phyloP scores from a whole-genome alignment of 2,113 vertebrate genomes.

The Scortum barcoo region DNA sequence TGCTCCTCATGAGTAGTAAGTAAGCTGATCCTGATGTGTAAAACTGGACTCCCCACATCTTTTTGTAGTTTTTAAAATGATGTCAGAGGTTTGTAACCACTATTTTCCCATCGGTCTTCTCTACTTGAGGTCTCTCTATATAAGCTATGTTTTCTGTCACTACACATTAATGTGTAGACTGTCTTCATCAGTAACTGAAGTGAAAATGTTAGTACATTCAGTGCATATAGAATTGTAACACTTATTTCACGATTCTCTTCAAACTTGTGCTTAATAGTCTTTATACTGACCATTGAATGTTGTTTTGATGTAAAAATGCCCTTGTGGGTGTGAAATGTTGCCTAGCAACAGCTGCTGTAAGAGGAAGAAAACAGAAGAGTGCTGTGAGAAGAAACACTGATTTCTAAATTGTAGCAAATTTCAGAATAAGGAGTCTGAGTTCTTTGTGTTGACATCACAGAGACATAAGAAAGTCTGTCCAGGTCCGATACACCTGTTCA shows the following conservation, averaged over 20 bases:
- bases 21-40: no score
- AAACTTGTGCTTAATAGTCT: not conserved
- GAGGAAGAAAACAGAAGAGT: conserved; percentile 42
- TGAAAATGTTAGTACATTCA: not conserved
- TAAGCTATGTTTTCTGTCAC: not conserved
- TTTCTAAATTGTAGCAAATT: conserved; percentile 25
- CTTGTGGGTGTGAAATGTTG: conserved; percentile 60
- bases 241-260: not conserved
- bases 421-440: conserved; percentile 21
- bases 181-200: not conserved
- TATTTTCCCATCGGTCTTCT: not conserved
- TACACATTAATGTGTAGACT: not conserved
- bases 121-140: not conserved
- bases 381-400: conserved; percentile 26
- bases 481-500: conserved; percentile 19
- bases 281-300: conserved; percentile 31
- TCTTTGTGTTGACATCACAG: conserved; percentile 23
- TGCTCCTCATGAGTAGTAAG: no score
- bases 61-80: no score
- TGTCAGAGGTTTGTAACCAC: not conserved
- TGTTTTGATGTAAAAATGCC: conserved; percentile 43
- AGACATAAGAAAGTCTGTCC: not conserved
- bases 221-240: no score
- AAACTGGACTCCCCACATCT: no score
- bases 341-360: conserved; percentile 66